Percentiles rank a stretch among this genome's conserved stretches.
Conservation (phyloP, 2,113 vertebrate genomes). For the Phyllostomus hastatus region DNA sequence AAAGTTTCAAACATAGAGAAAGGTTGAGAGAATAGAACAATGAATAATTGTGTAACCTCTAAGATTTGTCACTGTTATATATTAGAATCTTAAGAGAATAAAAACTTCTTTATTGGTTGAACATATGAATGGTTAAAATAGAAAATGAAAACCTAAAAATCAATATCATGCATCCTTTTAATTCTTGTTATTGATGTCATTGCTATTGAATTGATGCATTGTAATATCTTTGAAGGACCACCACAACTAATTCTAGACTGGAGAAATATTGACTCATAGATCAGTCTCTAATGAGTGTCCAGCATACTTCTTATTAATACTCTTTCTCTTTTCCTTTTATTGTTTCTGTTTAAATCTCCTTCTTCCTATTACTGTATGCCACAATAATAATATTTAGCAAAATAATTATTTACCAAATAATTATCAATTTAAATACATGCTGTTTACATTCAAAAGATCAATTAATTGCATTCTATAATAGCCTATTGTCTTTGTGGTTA, state of each 20-base stretch:
- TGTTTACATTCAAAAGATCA: not conserved
- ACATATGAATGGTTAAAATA: not conserved
- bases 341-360: not conserved
- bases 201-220: not conserved
- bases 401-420: not conserved
- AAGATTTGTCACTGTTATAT: not conserved
- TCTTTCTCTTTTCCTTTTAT: not conserved
- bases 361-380: not conserved
- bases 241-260: not conserved
- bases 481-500: not conserved
- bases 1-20: not conserved
- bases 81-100: not conserved
- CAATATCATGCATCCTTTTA: not conserved
- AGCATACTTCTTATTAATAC: not conserved
- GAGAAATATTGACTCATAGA: not conserved
- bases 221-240: not conserved
- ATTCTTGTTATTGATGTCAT: not conserved
- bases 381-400: not conserved
- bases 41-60: not conserved
- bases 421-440: not conserved
- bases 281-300: not conserved
- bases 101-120: not conserved
- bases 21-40: not conserved
- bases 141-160: not conserved
- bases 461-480: not conserved